These are phyloP conservation scores for Pantherophis alleghaniensis DNA, from an alignment of 2,797 vertebrate species.

Conservation along the genomic window DNA sequence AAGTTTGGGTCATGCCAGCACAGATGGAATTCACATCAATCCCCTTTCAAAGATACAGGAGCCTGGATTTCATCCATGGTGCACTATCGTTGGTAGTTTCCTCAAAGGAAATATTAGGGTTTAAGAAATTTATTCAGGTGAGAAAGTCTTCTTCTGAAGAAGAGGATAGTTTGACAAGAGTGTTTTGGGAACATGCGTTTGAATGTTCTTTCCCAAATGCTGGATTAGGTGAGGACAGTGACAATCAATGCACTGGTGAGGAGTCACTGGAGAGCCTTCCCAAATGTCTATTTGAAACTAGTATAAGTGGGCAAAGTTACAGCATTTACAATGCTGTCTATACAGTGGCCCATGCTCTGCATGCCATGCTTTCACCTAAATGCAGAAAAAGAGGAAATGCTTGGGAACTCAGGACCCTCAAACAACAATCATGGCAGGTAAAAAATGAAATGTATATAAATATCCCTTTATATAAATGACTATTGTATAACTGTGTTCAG, in stretches of 20 bases:
- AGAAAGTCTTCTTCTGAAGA: background rate
- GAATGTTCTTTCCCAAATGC: background rate
- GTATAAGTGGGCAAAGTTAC: background rate
- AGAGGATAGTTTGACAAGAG: background rate
- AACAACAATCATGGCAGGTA: background rate
- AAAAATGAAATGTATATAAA: background rate
- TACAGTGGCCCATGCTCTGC: background rate
- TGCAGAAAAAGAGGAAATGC: background rate
- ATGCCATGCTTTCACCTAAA: background rate
- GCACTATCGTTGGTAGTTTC: background rate
- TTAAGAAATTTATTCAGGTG: background rate
- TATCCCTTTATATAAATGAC: background rate
- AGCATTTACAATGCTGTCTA: background rate
- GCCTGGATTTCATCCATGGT: background rate
- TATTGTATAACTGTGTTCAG: background rate
- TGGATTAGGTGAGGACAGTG: no score
- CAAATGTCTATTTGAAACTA: background rate
- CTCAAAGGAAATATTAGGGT: background rate
- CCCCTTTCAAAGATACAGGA: background rate
- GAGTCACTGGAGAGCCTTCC: background rate
- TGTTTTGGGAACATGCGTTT: background rate
- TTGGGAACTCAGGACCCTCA: background rate
- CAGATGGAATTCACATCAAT: constrained; percentile 15
- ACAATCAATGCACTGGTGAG: background rate
- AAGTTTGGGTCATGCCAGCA: background rate